These are phyloP conservation scores for Sicus ferrugineus DNA, from an alignment of 2,888 invertebrate species.

Conservation along the genomic window DNA sequence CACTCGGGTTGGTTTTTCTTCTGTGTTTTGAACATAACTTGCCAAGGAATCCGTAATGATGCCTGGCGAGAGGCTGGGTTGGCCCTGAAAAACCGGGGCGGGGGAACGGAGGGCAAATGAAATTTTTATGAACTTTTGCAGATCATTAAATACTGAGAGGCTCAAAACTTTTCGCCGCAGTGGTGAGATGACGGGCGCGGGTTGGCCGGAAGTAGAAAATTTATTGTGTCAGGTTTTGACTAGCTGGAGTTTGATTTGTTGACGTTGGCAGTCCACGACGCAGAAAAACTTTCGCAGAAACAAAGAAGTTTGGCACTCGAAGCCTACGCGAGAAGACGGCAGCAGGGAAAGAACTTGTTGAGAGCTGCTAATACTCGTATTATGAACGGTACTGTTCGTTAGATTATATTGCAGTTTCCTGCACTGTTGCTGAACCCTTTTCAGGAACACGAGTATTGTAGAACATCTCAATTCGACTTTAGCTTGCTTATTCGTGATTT, in stretches of 20 bases:
- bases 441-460: no score
- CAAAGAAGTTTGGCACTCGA: not conserved
- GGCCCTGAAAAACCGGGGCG: not conserved
- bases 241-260: slow-evolving; percentile 23
- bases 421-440: no score
- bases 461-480: no score
- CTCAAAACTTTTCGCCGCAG: no score
- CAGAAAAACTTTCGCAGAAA: not conserved
- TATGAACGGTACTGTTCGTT: no score
- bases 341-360: not conserved
- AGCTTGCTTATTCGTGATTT: no score
- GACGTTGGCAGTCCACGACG: slow-evolving; percentile 22
- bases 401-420: no score
- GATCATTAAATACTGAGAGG: slow-evolving; percentile 26
- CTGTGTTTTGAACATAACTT: slow-evolving; percentile 11
- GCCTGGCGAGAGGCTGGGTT: not conserved
- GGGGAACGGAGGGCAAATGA: slow-evolving; percentile 16
- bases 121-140: slow-evolving; percentile 25
- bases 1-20: not conserved
- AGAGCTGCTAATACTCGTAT: not conserved
- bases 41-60: slow-evolving; percentile 28
- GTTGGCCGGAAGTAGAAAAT: not conserved
- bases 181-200: no score
- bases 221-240: slow-evolving; percentile 21
- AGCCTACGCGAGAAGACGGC: no score